Evolutionary conservation across 1,140 invertebrate species (phyloP).

Genomic region (Stegodyphus dumicola): DNA sequence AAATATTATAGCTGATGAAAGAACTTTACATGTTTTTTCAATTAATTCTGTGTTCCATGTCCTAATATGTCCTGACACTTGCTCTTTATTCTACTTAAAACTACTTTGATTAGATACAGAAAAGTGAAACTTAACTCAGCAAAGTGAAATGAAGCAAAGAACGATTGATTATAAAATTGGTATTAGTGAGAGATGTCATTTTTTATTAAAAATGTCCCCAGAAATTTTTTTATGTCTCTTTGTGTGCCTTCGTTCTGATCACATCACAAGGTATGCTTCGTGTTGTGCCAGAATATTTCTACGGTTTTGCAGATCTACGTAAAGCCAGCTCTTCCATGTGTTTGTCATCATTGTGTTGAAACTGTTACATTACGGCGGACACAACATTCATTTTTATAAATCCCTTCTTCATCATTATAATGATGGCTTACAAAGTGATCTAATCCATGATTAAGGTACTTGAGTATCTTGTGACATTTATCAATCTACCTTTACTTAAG

Average conservation of each 20-base stretch:
- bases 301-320: neutral
- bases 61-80: neutral
- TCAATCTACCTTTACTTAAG: constrained; percentile 43
- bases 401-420: too few species aligned
- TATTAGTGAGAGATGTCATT: neutral
- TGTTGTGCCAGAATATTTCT: neutral
- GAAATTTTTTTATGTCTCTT: neutral
- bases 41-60: too few species aligned
- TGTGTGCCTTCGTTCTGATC: neutral
- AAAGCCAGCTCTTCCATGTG: neutral
- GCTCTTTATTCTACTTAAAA: neutral
- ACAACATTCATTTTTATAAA: too few species aligned
- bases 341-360: neutral
- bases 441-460: too few species aligned
- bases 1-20: too few species aligned
- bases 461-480: neutral
- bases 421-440: too few species aligned
- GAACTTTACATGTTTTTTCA: too few species aligned
- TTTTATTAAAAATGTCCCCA: neutral
- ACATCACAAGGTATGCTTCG: neutral
- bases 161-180: neutral
- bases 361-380: neutral
- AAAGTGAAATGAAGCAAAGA: neutral
- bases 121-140: neutral
- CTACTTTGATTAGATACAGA: neutral